phyloP scores from a whole-genome alignment of 2,797 vertebrate genomes.

The Pantherophis alleghaniensis region DNA sequence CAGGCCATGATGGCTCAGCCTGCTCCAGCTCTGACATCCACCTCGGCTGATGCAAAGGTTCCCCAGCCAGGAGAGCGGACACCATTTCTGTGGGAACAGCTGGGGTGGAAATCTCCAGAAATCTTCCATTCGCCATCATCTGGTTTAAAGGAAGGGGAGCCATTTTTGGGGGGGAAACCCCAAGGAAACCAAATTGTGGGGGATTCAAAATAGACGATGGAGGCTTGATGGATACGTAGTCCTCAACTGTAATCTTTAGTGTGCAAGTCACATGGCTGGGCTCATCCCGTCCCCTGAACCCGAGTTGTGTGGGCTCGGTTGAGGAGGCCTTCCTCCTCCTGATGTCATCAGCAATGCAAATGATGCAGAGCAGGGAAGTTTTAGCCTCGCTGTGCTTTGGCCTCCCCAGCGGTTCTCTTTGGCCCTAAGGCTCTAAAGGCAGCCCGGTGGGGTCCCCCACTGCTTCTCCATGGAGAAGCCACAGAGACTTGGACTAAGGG shows the following conservation, averaged over 20 bases:
- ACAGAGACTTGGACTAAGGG: background rate
- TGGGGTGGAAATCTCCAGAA: background rate
- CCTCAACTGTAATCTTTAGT: background rate
- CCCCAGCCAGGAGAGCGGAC: background rate
- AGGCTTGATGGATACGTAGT: background rate
- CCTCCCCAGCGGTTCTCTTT: background rate
- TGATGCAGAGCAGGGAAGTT: background rate
- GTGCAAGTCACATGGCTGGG: background rate
- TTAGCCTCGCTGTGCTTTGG: background rate
- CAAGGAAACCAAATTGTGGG: background rate
- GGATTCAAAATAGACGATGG: background rate
- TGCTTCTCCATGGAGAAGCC: background rate
- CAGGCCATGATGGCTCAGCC: background rate
- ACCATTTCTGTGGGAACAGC: background rate
- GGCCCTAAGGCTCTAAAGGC: background rate
- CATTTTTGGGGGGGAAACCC: background rate
- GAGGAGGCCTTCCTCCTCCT: background rate
- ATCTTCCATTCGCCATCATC: background rate
- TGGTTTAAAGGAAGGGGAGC: background rate
- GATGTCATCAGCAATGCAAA: background rate
- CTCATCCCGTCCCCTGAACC: background rate
- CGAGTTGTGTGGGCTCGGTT: background rate
- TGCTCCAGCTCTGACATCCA: background rate
- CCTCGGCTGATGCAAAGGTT: background rate
- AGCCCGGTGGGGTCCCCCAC: background rate